Conservation (phyloP, 1,140 invertebrate genomes). For the Zaprionus taronus region DNA sequence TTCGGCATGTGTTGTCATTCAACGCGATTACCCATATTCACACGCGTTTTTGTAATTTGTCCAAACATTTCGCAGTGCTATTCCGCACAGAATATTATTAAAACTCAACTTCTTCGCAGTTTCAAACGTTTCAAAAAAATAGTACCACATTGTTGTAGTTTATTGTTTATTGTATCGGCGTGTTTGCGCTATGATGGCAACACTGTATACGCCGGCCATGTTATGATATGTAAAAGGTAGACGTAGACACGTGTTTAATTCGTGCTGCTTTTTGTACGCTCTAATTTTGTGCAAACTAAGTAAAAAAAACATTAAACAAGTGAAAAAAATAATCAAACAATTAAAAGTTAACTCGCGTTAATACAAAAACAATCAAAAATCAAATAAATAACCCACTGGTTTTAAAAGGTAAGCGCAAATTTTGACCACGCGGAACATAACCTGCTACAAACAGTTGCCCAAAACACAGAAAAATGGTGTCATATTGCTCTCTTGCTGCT, state of each 20-base stretch:
- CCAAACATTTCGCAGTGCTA: conserved; percentile 42
- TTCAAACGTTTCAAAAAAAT: conserved; percentile 4
- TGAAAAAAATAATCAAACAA: conserved; percentile 41
- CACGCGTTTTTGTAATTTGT: conserved; percentile 62
- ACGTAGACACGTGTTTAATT: conserved; percentile 84
- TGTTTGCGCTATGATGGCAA: conserved; percentile 56
- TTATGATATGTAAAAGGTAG: conserved; percentile 83
- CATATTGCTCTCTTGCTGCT: conserved; percentile 46
- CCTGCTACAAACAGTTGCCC: conserved; percentile 72
- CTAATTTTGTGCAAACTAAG: conserved; percentile 52
- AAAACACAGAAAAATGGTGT: conserved; percentile 71
- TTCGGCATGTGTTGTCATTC: conserved; percentile 52
- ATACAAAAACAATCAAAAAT: conserved; percentile 37
- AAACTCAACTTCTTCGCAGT: neutral
- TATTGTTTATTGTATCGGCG: conserved; percentile 31
- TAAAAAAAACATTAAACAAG: conserved; percentile 44
- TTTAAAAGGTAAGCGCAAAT: conserved; percentile 63
- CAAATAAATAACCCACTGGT: conserved; percentile 58
- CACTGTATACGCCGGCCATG: conserved; percentile 81
- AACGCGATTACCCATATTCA: conserved; percentile 36
- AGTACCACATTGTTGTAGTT: neutral
- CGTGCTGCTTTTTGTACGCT: conserved; percentile 54
- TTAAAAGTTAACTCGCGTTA: conserved; percentile 25
- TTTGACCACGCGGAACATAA: conserved; percentile 76
- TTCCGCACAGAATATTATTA: conserved; percentile 6